Evolutionary conservation across 2,888 invertebrate species (phyloP).

Genomic region (Tricholauxania praeusta): DNA sequence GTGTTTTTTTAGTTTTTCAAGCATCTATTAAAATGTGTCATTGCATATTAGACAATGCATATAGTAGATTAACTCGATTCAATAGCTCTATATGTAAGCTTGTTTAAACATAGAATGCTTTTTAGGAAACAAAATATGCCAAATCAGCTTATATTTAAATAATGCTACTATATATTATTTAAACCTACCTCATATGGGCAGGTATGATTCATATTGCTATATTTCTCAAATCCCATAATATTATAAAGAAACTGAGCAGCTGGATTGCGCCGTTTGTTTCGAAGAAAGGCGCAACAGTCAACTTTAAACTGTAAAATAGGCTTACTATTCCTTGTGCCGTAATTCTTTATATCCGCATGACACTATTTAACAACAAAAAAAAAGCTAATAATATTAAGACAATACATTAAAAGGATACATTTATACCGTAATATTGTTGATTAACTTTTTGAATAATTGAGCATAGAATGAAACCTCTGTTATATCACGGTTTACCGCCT

Average conservation of each 20-base stretch:
- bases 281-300: constrained; percentile 17
- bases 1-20: too few relatives aligned
- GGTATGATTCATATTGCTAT: constrained; percentile 33
- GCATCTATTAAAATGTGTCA: too few relatives aligned
- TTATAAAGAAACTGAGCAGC: constrained; percentile 2
- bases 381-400: neutral
- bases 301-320: constrained; percentile 7
- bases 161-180: neutral
- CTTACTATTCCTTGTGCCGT: neutral
- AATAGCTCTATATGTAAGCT: too few relatives aligned
- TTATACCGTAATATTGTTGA: constrained; percentile 30
- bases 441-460: constrained; percentile 15
- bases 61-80: too few relatives aligned
- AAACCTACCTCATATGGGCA: constrained; percentile 37
- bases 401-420: neutral
- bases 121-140: too few relatives aligned
- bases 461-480: constrained; percentile 20
- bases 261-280: constrained; percentile 6
- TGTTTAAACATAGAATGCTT: too few relatives aligned
- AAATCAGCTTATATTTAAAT: too few relatives aligned
- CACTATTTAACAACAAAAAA: neutral
- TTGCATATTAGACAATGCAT: too few relatives aligned
- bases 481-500: constrained; percentile 34
- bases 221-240: constrained; percentile 14
- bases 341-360: too few relatives aligned